Percentiles rank a stretch among this genome's conserved stretches.
Conservation (phyloP, 2,888 invertebrate species). For the Cactoblastis cactorum region DNA sequence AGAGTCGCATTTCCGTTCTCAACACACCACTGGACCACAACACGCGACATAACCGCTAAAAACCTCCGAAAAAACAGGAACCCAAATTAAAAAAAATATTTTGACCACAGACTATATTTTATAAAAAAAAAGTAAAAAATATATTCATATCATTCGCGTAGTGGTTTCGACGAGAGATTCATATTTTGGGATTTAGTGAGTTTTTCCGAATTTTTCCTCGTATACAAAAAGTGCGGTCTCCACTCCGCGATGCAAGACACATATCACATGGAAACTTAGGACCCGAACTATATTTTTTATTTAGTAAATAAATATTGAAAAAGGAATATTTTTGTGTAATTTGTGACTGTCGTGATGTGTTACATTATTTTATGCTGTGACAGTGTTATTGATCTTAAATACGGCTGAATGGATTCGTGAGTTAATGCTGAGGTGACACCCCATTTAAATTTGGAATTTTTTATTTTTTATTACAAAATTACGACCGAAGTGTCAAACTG, state of each 20-base stretch:
- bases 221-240: constrained; percentile 42
- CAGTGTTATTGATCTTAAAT: constrained; percentile 58
- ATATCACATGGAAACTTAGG: constrained; percentile 77
- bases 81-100: constrained; percentile 47
- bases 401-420: constrained; percentile 60
- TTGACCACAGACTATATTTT: constrained; percentile 69
- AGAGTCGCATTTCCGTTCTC: constrained; percentile 73
- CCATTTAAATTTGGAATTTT: constrained; percentile 55
- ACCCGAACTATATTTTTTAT: constrained; percentile 68
- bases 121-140: constrained; percentile 44
- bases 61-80: constrained; percentile 63
- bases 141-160: constrained; percentile 69
- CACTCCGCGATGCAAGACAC: constrained; percentile 57
- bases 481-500: constrained; percentile 78
- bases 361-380: constrained; percentile 55
- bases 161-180: constrained; percentile 31
- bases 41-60: constrained; percentile 70
- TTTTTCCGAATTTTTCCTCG: constrained; percentile 47
- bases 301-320: constrained; percentile 39
- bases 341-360: constrained; percentile 65
- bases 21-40: constrained; percentile 56
- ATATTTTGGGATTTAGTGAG: constrained; percentile 64
- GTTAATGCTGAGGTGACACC: constrained; percentile 64
- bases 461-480: constrained; percentile 70
- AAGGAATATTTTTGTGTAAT: constrained; percentile 61